Base-by-base conservation (phyloP, 2,888 invertebrate species). In the Acleris emargana region DNA sequence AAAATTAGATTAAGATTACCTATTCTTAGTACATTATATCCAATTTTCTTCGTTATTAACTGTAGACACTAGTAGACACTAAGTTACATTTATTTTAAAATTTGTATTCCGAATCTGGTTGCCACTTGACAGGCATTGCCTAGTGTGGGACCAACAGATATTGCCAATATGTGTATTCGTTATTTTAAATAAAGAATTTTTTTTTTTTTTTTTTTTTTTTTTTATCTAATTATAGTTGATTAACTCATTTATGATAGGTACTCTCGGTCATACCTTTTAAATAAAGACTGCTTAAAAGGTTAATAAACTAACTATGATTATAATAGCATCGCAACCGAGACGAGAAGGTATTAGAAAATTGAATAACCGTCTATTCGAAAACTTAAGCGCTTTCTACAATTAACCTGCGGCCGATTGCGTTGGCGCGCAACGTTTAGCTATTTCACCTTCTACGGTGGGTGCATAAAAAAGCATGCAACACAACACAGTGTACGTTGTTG, bases 401-500 rank as follows among this genome's bases (percentile, higher is more conserved):
- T 61, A 61, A 45, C 66, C 66, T 20, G 64, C 43, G 25, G 57
- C 51, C 51, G 50, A 18, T 58, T 59, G 66, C 60, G 76, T 75
- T 74, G 71, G 67, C 69, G 55, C 67, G 71, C 68, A 73, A 73
- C 69, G 64, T 62, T 64, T 47, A 60, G 57, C 32, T 58, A 58
- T 66, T 70, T 55, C 62, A 69, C 67, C 69, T 69, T 70, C 69
- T 54, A 57, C 61, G 59, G 59, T 49, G 62, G 57, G 59, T 62
- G 61, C 68, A 69, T 70, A 69, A 70, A 68, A 62, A 64, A 68
- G 51, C 60, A 72, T 71, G 74, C 72, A 78, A 74, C 72, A 78
- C 77, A 79, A 78, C 72, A 78, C 77, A 79, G 77, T 72, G 74
- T 77, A 77, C 71, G 72, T 76, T 73, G 80, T 67, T 71, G 77